Base-by-base conservation (phyloP, 1,140 invertebrate genomes). In the Penaeus japonicus region DNA sequence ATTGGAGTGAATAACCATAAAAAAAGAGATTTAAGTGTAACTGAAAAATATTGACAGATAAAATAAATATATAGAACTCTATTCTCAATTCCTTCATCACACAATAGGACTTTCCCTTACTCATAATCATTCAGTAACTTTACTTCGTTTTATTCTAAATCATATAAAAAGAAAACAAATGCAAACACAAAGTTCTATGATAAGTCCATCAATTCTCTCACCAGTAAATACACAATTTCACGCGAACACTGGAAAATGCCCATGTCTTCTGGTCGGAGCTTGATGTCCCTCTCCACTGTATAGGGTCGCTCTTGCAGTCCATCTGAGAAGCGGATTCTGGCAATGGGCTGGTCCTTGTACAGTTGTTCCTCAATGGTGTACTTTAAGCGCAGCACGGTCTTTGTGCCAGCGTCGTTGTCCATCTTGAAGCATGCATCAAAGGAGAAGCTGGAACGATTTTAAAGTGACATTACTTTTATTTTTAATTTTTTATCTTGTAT, bases 401-500 rank as follows among this genome's bases (percentile, higher is more conserved):
- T 92, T 7, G 94, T 93, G 90, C 94, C 94, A 22, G 94, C 94
- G 24, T 95, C 92, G 1, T 95, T 94, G 90, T 95, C 94, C 79
- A 97, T 96, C 89, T 94, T 95, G 91, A 97, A 97, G 92, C 97
- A 98, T 0, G 96, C 95, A 93, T 96, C 93, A 91, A 98, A 97
- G n/a, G 95, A 94, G 91, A 98, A 97, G 92, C 95, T 96, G 90
- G 30, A 94, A 93, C 79, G 89, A 89, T 87, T 89, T 4, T 18
- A 91, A 82, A 20, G 54, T n/a, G 15, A 77, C 18, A 17, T 30
- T 55, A 27, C 0, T 80, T 39, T 1, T 82, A 57, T 27, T 17
- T 62, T 24, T 57, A 7, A 32, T 0, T 35, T 24, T 18, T 79
- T 47, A 12, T 12, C 1, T 12, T 47, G 47, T 15, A 1, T 12